Evolutionary conservation across 1,140 invertebrate species (phyloP), one percentile per base, ranked within the genome.

Genomic region (Rhizoglyphus robini): DNA sequence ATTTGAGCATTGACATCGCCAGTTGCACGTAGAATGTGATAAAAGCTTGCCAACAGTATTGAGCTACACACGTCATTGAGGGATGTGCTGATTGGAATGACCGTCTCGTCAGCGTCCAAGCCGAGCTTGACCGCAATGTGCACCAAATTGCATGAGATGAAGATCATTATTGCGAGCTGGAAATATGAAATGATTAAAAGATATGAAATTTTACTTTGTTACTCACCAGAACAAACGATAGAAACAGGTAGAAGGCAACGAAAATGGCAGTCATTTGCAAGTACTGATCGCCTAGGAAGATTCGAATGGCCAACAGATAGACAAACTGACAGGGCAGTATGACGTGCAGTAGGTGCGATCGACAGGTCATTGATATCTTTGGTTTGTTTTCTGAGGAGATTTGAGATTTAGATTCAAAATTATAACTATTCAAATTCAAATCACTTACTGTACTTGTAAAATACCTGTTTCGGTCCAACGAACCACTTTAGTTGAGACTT

Each of bases 41-140:
- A 61, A 46, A 61, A 38, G 2, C 85, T 70, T 1, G 86, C 85
- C 18, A 97, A 77, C 69, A 96, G 82, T 23, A 84, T 81, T 2
- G 90, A 91, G 27, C 94, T 94, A 1, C 91, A 77, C 1, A 98
- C 81, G 77, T 98, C 94, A 23, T 92, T 92, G 0, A 96, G 72
- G 1, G 93, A 88, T 3, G 93, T 97, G 57, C 96, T 79, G 76
- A 94, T 94, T 3, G 93, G 82, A 69, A 97, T 74, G 3, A 69
- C 72, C 11, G 69, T 66, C 67, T 79, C 79, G 70, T 81, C 79
- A 13, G 80, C 79, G 68, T 81, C 79, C 20, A 78, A 73, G 11
- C 76, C 75, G 0, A 69, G 57, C 15, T 69, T 59, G 78, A 78
- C 80, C 36, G 78, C 72, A 15, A 75, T 71, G 63, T 79, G 75